Evolutionary conservation across 1,140 invertebrate genomes (phyloP).

Genomic region (Leucophenga varia): DNA sequence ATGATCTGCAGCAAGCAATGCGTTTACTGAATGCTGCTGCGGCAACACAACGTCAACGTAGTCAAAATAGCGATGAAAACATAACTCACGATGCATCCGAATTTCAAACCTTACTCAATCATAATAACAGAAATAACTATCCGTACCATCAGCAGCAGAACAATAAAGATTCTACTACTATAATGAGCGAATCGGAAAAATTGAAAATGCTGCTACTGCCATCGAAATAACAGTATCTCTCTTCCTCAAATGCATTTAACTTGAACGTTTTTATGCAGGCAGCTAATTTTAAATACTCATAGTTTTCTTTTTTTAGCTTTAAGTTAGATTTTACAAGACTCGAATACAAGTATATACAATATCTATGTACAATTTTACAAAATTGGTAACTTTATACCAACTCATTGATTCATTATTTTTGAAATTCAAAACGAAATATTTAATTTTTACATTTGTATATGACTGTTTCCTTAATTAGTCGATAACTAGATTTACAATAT

Average conservation of each 20-base stretch:
- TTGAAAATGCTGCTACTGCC: constrained; percentile 56
- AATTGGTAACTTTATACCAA: too few species aligned
- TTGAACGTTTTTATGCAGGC: constrained; percentile 19
- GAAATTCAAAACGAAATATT: constrained; percentile 10
- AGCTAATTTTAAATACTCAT: constrained; percentile 40
- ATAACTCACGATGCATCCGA: constrained; percentile 31
- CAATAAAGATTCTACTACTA: constrained; percentile 34
- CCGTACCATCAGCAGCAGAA: constrained; percentile 19
- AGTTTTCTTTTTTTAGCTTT: constrained; percentile 13
- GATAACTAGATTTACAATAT: too few species aligned
- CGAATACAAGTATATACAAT: not conserved
- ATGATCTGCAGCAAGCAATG: constrained; percentile 46
- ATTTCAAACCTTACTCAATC: constrained; percentile 36
- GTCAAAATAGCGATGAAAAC: constrained; percentile 15
- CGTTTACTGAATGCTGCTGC: constrained; percentile 43
- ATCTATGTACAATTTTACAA: constrained; percentile 8
- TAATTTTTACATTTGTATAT: not conserved
- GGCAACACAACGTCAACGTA: constrained; percentile 36
- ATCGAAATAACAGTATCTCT: constrained; percentile 37
- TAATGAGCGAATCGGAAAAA: constrained; percentile 56
- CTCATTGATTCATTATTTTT: constrained; percentile 3
- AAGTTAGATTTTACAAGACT: constrained; percentile 21
- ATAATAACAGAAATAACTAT: constrained; percentile 15
- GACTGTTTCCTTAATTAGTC: constrained; percentile 23
- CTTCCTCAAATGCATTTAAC: constrained; percentile 34